phyloP scores from a whole-genome alignment of 2,113 vertebrate species.

The Gobio gobio region DNA sequence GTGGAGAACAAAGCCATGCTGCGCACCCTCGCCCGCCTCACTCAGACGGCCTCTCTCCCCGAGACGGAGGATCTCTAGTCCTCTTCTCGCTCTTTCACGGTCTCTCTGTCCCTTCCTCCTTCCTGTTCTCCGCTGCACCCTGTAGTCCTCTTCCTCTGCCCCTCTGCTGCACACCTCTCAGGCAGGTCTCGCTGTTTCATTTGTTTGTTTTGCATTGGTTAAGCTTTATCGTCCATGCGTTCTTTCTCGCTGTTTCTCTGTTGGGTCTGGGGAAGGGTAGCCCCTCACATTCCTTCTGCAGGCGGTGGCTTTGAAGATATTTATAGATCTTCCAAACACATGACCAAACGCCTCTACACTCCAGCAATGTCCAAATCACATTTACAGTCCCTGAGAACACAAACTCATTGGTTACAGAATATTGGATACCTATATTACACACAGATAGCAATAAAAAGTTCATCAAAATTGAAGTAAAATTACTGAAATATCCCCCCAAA shows the following conservation, averaged over 20 bases:
- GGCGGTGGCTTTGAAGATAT: slow-evolving; percentile 59
- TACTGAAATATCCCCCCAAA: too few relatives aligned
- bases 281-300: slow-evolving; percentile 42
- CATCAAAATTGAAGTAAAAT: too few relatives aligned
- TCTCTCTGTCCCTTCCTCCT: slow-evolving; percentile 62
- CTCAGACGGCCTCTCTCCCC: slow-evolving; percentile 82
- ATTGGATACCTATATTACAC: too few relatives aligned
- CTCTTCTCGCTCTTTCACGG: slow-evolving; percentile 55
- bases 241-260: slow-evolving; percentile 38
- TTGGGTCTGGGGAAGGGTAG: slow-evolving; percentile 32
- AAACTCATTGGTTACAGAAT: neutral
- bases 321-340: slow-evolving; percentile 49
- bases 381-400: neutral
- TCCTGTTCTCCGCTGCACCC: slow-evolving; percentile 69
- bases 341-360: slow-evolving; percentile 7
- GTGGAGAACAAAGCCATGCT: slow-evolving; percentile 94
- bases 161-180: slow-evolving; percentile 59
- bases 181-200: slow-evolving; percentile 32
- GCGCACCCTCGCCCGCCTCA: slow-evolving; percentile 87
- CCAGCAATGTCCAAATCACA: neutral
- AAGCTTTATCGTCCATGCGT: slow-evolving; percentile 31
- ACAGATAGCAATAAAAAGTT: neutral
- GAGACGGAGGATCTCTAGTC: slow-evolving; percentile 90
- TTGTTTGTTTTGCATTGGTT: neutral
- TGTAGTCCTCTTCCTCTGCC: slow-evolving; percentile 64